Evolutionary conservation across 1,140 invertebrate species (phyloP).

Genomic region (Andrena cerasifolii): DNA sequence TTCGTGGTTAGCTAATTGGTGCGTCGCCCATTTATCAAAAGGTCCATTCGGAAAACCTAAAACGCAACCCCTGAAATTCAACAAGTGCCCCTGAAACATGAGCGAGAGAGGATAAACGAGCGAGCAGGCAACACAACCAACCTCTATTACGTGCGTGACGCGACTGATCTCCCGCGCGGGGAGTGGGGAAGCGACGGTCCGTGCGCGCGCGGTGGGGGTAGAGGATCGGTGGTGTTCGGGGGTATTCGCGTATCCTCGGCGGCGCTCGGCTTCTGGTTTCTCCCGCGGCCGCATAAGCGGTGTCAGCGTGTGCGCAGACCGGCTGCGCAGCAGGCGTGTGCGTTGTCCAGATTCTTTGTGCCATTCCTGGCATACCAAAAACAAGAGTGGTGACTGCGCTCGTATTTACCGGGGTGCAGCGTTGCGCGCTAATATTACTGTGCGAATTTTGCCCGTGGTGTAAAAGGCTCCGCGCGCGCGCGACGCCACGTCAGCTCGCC

Average conservation of each 20-base stretch:
- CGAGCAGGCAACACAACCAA: slow-evolving; percentile 52
- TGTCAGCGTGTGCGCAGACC: slow-evolving; percentile 89
- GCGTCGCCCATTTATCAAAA: slow-evolving; percentile 44
- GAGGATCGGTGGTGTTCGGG: slow-evolving; percentile 70
- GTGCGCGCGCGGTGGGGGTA: slow-evolving; percentile 12
- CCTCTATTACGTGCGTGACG: slow-evolving; percentile 67
- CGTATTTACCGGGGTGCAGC: slow-evolving; percentile 86
- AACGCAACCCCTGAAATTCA: slow-evolving; percentile 74
- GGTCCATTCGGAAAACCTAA: slow-evolving; percentile 50
- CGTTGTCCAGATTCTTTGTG: slow-evolving; percentile 97
- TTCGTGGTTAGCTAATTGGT: neutral
- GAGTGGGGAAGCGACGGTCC: slow-evolving; percentile 30
- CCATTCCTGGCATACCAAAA: slow-evolving; percentile 96
- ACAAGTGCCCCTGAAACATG: slow-evolving; percentile 72
- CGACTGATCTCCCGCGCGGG: slow-evolving; percentile 60
- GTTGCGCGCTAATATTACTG: slow-evolving; percentile 69
- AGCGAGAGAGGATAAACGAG: slow-evolving; percentile 41
- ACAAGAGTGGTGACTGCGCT: slow-evolving; percentile 89
- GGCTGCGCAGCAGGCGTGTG: slow-evolving; percentile 91
- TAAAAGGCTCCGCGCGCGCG: slow-evolving; percentile 63
- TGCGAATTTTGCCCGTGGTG: slow-evolving; percentile 62
- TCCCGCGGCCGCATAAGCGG: slow-evolving; percentile 85
- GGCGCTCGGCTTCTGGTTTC: slow-evolving; percentile 76
- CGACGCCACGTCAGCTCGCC: slow-evolving; percentile 83
- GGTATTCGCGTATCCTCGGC: slow-evolving; percentile 57